Evolutionary conservation across 2,113 vertebrate genomes (phyloP).

Genomic region (Brachypteracias leptosomus): DNA sequence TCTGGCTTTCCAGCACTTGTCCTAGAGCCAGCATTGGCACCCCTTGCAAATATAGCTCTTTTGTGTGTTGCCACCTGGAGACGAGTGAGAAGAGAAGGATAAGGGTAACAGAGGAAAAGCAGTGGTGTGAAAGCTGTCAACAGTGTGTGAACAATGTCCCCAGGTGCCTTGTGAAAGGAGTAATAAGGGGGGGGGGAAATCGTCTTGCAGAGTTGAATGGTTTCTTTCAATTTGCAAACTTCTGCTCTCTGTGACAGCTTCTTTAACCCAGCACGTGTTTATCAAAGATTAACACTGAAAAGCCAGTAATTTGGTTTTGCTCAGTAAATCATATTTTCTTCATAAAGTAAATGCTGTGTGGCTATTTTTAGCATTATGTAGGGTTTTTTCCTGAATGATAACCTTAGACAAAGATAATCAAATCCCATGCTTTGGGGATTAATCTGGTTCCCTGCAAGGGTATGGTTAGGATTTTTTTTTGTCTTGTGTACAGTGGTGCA

Average conservation of each 20-base stretch:
- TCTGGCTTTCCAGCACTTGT: neutral
- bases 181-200: neutral
- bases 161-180: conserved; percentile 23
- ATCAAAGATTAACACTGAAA: conserved; percentile 61
- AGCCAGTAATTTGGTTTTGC: conserved; percentile 41
- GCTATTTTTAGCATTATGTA: conserved; percentile 54
- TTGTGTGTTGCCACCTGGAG: neutral
- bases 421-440: conserved; percentile 68
- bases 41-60: neutral
- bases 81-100: neutral
- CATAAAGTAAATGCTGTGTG: conserved; percentile 35
- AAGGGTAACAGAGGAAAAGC: neutral
- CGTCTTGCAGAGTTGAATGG: conserved; percentile 21
- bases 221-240: conserved; percentile 39
- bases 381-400: conserved; percentile 61
- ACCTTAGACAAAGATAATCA: conserved; percentile 70
- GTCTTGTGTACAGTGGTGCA: neutral
- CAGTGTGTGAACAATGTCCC: conserved; percentile 28
- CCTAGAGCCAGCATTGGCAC: neutral
- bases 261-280: conserved; percentile 28
- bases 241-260: neutral
- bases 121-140: conserved; percentile 32
- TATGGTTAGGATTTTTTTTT: conserved; percentile 22
- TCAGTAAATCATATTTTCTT: conserved; percentile 59
- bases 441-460: conserved; percentile 68